Base-by-base conservation (phyloP, 2,797 vertebrate species). In the Mormyrus proboscirostris region DNA sequence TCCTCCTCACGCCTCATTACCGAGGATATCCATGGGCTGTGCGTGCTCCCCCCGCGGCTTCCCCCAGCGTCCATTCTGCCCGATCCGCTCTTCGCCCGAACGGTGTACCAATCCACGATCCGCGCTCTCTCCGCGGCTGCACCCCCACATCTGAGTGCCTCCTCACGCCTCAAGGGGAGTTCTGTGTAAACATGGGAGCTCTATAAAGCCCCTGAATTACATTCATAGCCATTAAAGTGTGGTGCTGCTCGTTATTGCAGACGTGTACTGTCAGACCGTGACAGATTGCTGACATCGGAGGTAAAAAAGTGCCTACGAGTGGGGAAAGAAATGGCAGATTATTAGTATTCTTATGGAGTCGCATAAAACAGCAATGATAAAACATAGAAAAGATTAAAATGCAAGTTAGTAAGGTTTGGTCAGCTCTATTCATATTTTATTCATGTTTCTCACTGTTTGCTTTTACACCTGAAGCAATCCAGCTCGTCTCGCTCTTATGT, bases 1-100 rank as follows among this genome's bases (percentile, higher is more conserved):
- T 86, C 57, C 19, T 86, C 44, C 82, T 84, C 65, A 29, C 41
- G 19, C 19, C 51, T 86, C 85, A 89, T 89, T 86, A 89, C 88
- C 57, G 47, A 84, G 85, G 59, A 73, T 59, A 69, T 89, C 88
- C 25, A 62, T 89, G 59, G 65, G n/a, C 55, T 25, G 16, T 9
- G 51, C 5, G 2, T 12, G 22, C 47, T 25, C 22, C 33, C 83
- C 83, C 29, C 83, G 0, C 29, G 83, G 83, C 50, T 25, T 89
- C 44, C 57, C 59, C 57, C 44, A 16, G 59, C 57, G 44, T 44
- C 8, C 44, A 2, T 25, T 51, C 16, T 25, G 41, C 38, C 65
- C 44, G 1, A n/a, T 44, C 49, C 25, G 12, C 65, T 86, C 9
- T 16, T 49, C 83, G 50, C 14, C 83, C 2, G 0, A 50, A 51